Evolutionary conservation across 2,113 vertebrate species (phyloP).

Genomic region (Bettongia penicillata): DNA sequence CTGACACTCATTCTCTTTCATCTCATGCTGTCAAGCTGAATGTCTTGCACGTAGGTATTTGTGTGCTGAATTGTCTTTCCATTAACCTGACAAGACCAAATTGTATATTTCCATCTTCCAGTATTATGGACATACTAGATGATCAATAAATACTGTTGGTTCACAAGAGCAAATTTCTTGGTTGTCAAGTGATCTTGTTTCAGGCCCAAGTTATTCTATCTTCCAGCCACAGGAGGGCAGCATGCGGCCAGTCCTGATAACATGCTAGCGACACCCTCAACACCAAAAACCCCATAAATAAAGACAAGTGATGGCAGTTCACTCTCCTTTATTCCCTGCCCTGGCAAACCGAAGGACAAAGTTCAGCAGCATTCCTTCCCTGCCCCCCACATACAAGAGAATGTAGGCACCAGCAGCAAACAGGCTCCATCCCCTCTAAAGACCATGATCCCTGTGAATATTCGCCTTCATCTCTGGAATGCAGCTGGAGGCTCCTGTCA

Average conservation of each 20-base stretch:
- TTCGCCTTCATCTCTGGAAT: background rate
- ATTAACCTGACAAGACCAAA: background rate
- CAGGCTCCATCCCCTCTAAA: background rate
- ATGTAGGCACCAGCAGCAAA: background rate
- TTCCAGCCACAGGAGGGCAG: background rate
- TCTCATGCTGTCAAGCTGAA: background rate
- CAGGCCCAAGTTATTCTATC: background rate
- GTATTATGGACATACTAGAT: background rate
- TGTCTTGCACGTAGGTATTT: background rate
- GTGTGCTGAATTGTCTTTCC: background rate
- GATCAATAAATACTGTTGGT: background rate
- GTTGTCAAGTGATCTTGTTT: background rate
- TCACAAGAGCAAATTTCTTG: background rate
- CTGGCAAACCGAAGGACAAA: background rate
- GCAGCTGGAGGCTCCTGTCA: background rate
- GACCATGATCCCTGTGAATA: background rate
- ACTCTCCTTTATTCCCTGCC: conserved; percentile 58
- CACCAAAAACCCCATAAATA: background rate
- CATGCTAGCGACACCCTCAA: background rate
- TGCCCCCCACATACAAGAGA: conserved; percentile 20
- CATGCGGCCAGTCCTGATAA: background rate
- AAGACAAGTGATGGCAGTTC: background rate
- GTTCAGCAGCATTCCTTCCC: conserved; percentile 38
- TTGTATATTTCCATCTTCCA: background rate
- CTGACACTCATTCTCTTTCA: background rate